Evolutionary conservation across 2,113 vertebrate species (phyloP), one percentile per base, ranked within the genome.

Genomic region (Myrmecophaga tridactyla): DNA sequence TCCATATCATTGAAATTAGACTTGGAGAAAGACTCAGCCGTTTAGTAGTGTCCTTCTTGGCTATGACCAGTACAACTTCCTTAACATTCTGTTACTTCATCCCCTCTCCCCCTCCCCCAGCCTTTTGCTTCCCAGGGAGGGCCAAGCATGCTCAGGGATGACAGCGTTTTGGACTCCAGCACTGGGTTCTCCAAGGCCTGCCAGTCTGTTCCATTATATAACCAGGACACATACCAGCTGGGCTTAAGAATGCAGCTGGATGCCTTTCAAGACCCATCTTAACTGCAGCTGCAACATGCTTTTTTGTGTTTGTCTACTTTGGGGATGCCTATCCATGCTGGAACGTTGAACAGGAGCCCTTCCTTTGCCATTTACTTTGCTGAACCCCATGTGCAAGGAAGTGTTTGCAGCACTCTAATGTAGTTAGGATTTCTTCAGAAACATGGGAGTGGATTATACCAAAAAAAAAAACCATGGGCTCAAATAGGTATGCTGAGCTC

Each of bases 191-290:
- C 41, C 10, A 77, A 78, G 60, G 15, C 56, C 86, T 96, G 86
- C 85, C 48, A 90, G 43, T 63, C 53, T 92, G 56, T 85, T 87
- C 85, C 8, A 1, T 94, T 93, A 78, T 94, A 90, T 75, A 94
- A 92, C 73, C 53, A 80, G 70, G 67, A 87, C 58, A 69, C 48
- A 78, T 56, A 83, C 20, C 36, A 92, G 81, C 51, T 93, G 92
- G 94, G 76, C 70, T 85, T 90, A 70, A 91, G 83, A 92, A 89
- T 91, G 65, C 75, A 93, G 90, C 84, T 97, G 95, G 88, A 81
- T 76, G 84, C 39, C 51, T 92, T 88, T 95, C 92, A 86, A 97
- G 82, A 92, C 36, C 78, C 87, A 46, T 95, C 70, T 77, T 89
- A 82, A 27, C 56, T 83, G 95, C 84, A 88, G 85, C 75, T 93